A percentile compares a stretch with the other conserved stretches of the same genome.
These are phyloP conservation scores for Rachycentron canadum DNA, from an alignment of 2,797 vertebrate species.

Conservation along the genomic window DNA sequence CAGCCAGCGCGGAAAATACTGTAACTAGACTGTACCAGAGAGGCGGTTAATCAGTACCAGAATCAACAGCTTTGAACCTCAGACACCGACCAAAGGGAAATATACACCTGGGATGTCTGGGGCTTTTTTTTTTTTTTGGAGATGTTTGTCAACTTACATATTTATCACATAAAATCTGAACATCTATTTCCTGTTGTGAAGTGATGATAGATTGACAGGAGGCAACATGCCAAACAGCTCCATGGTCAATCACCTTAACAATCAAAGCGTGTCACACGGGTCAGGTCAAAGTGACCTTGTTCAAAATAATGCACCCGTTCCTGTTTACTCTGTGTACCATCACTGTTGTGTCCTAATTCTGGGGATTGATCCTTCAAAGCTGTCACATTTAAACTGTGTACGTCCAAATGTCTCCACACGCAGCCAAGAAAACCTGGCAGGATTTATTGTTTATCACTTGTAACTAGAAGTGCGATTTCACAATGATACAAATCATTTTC, in stretches of 20 bases:
- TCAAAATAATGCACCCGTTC: conserved; percentile 6
- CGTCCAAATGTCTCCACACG: neutral
- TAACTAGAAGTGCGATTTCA: too few species aligned
- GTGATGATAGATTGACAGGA: neutral
- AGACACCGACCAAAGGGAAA: neutral
- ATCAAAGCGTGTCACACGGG: conserved; percentile 20
- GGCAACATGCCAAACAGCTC: neutral
- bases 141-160: neutral
- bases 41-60: conserved; percentile 62
- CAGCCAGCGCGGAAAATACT: neutral
- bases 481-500: too few species aligned
- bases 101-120: neutral
- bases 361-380: neutral
- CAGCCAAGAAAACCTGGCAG: too few species aligned
- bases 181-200: too few species aligned
- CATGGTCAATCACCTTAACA: conserved; percentile 3
- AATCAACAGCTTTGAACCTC: conserved; percentile 10
- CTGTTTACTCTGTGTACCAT: neutral
- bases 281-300: conserved; percentile 43
- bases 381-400: neutral
- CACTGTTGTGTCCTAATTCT: neutral
- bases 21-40: conserved; percentile 11
- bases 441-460: too few species aligned
- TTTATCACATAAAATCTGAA: too few species aligned
- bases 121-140: neutral